These are phyloP conservation scores for Coenobita brevimanus DNA, from an alignment of 1,140 invertebrate species.

Conservation along the genomic window DNA sequence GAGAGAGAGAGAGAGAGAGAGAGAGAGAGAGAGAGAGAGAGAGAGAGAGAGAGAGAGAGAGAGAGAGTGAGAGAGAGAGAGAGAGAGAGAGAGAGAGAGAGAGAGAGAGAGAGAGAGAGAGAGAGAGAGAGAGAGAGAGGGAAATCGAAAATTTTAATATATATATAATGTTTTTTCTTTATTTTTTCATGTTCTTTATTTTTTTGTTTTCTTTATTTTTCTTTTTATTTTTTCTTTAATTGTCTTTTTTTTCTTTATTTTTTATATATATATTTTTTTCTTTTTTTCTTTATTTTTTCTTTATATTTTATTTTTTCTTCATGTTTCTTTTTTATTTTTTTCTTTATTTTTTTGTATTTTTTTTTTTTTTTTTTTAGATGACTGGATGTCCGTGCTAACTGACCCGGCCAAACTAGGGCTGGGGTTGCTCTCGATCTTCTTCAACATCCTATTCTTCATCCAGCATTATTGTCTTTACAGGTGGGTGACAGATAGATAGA, in stretches of 20 bases:
- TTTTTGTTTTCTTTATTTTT: too few species aligned
- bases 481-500: slow-evolving; percentile 27
- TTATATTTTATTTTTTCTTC: not conserved
- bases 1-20: slow-evolving; percentile 1
- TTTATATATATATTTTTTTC: too few species aligned
- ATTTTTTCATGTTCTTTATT: too few species aligned
- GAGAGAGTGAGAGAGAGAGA: not conserved
- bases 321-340: not conserved
- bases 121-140: not conserved
- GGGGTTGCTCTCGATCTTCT: slow-evolving; percentile 94
- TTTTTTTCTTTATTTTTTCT: not conserved
- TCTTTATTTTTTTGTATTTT: not conserved
- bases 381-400: slow-evolving; percentile 96
- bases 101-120: not conserved
- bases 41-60: not conserved
- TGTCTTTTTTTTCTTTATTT: too few species aligned
- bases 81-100: not conserved
- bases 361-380: slow-evolving; percentile 72
- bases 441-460: slow-evolving; percentile 96
- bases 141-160: not conserved
- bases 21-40: not conserved
- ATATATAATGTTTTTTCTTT: too few species aligned
- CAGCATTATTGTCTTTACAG: slow-evolving; percentile 97
- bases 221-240: too few species aligned
- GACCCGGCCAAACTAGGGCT: slow-evolving; percentile 98